These are phyloP conservation scores for Lithobates pipiens DNA, from an alignment of 2,797 vertebrate genomes.

Conservation along the genomic window DNA sequence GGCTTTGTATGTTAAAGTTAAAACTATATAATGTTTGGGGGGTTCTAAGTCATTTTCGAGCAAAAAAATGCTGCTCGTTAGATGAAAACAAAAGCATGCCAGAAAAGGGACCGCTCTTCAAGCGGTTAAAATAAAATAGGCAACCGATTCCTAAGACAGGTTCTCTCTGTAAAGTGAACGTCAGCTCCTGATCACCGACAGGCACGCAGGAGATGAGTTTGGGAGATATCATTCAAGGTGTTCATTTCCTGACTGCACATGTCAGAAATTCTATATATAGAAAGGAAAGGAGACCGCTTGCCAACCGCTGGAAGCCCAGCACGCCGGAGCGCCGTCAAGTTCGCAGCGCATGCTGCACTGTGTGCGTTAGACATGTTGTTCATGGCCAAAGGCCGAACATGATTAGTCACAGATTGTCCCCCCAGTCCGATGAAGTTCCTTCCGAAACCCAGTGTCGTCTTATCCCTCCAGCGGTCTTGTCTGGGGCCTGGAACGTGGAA, in stretches of 20 bases:
- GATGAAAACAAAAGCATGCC: no score
- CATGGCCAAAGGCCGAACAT: conserved; percentile 29
- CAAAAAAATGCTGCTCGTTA: no score
- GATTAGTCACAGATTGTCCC: conserved; percentile 31
- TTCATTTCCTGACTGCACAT: background rate
- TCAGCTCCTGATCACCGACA: background rate
- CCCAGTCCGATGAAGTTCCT: conserved; percentile 23
- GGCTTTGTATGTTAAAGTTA: no score
- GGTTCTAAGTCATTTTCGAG: no score
- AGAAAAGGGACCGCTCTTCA: no score
- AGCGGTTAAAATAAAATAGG: no score
- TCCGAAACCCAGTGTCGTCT: conserved; percentile 10
- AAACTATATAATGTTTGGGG: no score
- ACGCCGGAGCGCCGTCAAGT: background rate
- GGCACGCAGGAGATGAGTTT: no score
- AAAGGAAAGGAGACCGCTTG: background rate
- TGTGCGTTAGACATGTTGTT: conserved; percentile 6
- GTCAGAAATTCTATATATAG: conserved; percentile 1
- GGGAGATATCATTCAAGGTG: background rate
- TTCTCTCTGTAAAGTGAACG: background rate
- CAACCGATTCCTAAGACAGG: no score
- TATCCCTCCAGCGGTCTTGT: conserved; percentile 37
- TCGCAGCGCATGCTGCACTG: background rate
- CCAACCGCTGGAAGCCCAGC: background rate
- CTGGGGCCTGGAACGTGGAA: conserved; percentile 39